phyloP scores from a whole-genome alignment of 1,140 invertebrate species.

The Xylocopa sonorina region DNA sequence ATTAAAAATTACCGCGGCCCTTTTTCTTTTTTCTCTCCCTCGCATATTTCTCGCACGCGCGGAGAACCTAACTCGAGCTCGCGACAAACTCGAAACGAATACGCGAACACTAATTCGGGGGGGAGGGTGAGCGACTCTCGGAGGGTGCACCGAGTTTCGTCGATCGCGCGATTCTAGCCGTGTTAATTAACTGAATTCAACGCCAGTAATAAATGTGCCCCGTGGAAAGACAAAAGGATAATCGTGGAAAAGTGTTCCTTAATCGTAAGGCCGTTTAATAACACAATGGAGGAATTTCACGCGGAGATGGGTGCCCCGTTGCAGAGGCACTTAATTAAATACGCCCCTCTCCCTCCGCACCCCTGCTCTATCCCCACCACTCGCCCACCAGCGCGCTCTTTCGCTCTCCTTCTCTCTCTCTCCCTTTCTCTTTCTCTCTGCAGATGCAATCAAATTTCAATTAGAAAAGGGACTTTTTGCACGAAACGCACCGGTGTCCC shows the following conservation, averaged over 20 bases:
- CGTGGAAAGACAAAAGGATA: slow-evolving; percentile 40
- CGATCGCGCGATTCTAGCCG: slow-evolving; percentile 8
- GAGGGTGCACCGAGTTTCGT: neutral
- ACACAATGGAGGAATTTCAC: slow-evolving; percentile 51
- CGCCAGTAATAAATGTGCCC: slow-evolving; percentile 14
- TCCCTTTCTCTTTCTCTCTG: neutral
- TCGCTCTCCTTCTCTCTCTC: slow-evolving; percentile 14
- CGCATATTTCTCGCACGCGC: too few species aligned
- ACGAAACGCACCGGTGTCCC: slow-evolving; percentile 48
- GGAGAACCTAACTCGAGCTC: too few species aligned
- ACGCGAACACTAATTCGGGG: too few species aligned
- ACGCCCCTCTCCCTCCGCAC: slow-evolving; percentile 7
- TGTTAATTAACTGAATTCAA: slow-evolving; percentile 27
- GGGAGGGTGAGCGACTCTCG: neutral
- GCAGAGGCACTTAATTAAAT: slow-evolving; percentile 52
- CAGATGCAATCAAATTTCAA: slow-evolving; percentile 55
- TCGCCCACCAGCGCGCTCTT: slow-evolving; percentile 12
- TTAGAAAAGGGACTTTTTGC: slow-evolving; percentile 54
- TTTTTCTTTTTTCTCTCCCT: too few species aligned
- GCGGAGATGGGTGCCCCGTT: slow-evolving; percentile 40
- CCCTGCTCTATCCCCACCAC: neutral
- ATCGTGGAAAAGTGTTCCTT: slow-evolving; percentile 50
- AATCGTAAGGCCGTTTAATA: slow-evolving; percentile 49
- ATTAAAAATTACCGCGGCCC: slow-evolving; percentile 5
- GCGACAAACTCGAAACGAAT: too few species aligned